A percentile compares a stretch with the other conserved stretches of the same genome.
Evolutionary conservation across 2,113 vertebrate genomes (phyloP).

Genomic region (Myotis lucifugus): DNA sequence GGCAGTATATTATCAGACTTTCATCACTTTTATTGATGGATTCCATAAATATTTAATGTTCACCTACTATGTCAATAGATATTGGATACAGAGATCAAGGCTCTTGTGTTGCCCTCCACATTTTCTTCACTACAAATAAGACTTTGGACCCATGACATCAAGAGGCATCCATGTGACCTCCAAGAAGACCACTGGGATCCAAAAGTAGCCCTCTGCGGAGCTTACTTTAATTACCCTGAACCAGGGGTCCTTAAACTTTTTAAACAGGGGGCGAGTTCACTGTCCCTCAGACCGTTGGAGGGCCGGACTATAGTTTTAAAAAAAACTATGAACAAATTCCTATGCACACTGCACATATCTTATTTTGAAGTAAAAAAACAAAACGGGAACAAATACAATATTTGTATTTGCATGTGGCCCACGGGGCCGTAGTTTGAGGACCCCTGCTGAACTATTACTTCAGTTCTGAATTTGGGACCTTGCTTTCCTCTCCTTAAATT

Average conservation of each 20-base stretch:
- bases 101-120: not conserved
- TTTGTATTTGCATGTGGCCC: too few relatives aligned
- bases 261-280: too few relatives aligned
- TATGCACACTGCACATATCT: too few relatives aligned
- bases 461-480: not conserved
- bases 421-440: too few relatives aligned
- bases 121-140: not conserved
- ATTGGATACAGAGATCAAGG: not conserved
- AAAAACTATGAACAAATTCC: too few relatives aligned
- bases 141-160: not conserved
- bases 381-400: too few relatives aligned
- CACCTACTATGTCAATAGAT: not conserved
- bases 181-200: not conserved
- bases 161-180: not conserved
- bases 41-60: not conserved
- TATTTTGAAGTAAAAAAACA: too few relatives aligned
- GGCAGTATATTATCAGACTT: not conserved
- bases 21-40: not conserved
- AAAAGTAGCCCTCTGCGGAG: not conserved
- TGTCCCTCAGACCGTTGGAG: too few relatives aligned
- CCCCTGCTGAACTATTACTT: not conserved
- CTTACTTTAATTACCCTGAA: not conserved
- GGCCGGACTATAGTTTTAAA: too few relatives aligned
- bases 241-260: too few relatives aligned
- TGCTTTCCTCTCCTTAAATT: not conserved